These are phyloP conservation scores for Emesis castigata DNA, from an alignment of 2,888 invertebrate genomes.

Conservation along the genomic window DNA sequence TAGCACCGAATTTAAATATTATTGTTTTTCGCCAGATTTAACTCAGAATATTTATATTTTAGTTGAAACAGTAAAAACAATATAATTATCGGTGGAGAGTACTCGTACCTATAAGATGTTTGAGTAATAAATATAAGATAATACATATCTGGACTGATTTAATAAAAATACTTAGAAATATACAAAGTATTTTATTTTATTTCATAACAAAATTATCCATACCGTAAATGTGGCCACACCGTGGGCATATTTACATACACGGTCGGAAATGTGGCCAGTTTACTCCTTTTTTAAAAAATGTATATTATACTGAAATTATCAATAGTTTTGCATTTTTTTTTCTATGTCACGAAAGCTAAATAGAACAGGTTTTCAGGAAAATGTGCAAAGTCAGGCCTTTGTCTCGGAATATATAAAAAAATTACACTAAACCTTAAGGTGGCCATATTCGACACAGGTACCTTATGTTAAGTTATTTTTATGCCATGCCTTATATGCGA, in stretches of 20 bases:
- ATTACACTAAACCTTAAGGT: conserved; percentile 5
- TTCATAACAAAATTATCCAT: not conserved
- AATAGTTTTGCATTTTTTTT: not conserved
- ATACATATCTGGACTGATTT: not conserved
- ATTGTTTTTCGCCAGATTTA: not conserved
- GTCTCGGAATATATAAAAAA: not conserved
- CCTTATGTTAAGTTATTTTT: too few species aligned
- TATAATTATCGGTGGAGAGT: not conserved
- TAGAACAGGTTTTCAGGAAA: not conserved
- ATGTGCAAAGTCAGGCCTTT: not conserved
- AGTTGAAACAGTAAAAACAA: not conserved
- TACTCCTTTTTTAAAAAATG: not conserved
- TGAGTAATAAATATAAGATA: not conserved
- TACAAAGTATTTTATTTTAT: not conserved
- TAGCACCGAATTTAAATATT: not conserved
- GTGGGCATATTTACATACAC: conserved; percentile 4
- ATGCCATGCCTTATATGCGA: too few species aligned
- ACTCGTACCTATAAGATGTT: not conserved
- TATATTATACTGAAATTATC: not conserved
- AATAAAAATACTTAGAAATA: not conserved
- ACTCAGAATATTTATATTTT: not conserved
- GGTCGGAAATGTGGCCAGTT: conserved; percentile 5
- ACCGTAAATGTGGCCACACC: not conserved
- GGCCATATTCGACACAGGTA: conserved; percentile 13
- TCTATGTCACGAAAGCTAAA: not conserved